phyloP scores from a whole-genome alignment of 2,113 vertebrate genomes.

The Furnarius figulus region DNA sequence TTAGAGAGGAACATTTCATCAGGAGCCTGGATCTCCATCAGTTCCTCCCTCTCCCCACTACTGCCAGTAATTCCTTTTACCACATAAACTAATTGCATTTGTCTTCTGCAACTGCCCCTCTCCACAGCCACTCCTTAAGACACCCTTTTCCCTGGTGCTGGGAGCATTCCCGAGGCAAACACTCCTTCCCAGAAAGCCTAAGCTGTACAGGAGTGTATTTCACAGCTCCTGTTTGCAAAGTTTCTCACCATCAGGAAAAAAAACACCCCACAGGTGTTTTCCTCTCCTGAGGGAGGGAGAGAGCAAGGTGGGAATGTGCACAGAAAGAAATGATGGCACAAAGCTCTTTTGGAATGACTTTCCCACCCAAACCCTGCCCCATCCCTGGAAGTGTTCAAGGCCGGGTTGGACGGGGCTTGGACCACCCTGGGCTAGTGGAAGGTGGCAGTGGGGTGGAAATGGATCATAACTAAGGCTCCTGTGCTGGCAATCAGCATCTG shows the following conservation, averaged over 20 bases:
- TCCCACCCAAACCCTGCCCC: neutral
- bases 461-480: neutral
- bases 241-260: neutral
- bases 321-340: fast-evolving
- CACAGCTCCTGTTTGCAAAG: neutral
- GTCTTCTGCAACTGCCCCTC: neutral
- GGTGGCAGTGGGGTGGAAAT: neutral
- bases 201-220: neutral
- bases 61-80: neutral
- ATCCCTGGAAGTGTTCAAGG: neutral
- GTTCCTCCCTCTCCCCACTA: neutral
- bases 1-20: neutral
- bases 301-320: neutral
- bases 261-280: neutral
- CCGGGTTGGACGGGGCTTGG: neutral
- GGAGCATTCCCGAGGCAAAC: neutral
- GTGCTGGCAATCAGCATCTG: neutral
- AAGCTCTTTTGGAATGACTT: neutral
- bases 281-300: neutral
- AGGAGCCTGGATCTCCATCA: neutral
- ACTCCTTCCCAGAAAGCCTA: neutral
- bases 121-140: fast-evolving
- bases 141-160: neutral
- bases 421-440: neutral
- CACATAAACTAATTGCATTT: neutral